A percentile compares a stretch with the other conserved stretches of the same genome.
Conservation (phyloP, 2,888 invertebrate genomes). For the Prenolepis imparis region DNA sequence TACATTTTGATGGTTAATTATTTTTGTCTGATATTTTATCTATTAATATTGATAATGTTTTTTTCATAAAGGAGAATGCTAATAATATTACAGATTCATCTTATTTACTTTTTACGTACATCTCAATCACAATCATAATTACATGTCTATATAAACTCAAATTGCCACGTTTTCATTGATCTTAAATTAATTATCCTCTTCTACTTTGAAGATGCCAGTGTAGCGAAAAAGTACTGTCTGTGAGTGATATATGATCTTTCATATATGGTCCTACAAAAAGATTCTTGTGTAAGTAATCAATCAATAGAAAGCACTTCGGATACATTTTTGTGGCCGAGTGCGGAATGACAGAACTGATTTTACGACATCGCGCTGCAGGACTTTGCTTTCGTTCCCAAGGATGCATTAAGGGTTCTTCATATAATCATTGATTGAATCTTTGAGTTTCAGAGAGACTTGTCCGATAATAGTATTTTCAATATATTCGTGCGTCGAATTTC, state of each 20-base stretch:
- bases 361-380: background rate
- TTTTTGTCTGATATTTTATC: background rate
- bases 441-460: slow-evolving; percentile 54
- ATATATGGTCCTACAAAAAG: background rate
- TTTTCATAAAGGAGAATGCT: background rate
- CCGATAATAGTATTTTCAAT: slow-evolving; percentile 65
- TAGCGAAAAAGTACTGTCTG: background rate
- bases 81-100: background rate
- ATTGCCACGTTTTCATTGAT: background rate
- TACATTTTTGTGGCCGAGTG: slow-evolving; percentile 16
- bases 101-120: background rate
- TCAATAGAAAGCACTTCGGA: slow-evolving; percentile 14
- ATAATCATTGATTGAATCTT: slow-evolving; percentile 56
- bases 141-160: background rate
- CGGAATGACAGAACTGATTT: slow-evolving; percentile 24
- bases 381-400: slow-evolving; percentile 20
- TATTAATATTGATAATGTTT: background rate
- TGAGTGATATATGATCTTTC: slow-evolving; percentile 7
- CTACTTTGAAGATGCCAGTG: too few relatives aligned
- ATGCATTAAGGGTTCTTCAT: slow-evolving; percentile 64
- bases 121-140: background rate
- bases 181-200: background rate
- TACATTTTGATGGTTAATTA: background rate
- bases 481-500: slow-evolving; percentile 53
- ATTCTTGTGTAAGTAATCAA: slow-evolving; percentile 14